These are phyloP conservation scores for Psittacula echo DNA, from an alignment of 2,797 vertebrate species.

Conservation along the genomic window DNA sequence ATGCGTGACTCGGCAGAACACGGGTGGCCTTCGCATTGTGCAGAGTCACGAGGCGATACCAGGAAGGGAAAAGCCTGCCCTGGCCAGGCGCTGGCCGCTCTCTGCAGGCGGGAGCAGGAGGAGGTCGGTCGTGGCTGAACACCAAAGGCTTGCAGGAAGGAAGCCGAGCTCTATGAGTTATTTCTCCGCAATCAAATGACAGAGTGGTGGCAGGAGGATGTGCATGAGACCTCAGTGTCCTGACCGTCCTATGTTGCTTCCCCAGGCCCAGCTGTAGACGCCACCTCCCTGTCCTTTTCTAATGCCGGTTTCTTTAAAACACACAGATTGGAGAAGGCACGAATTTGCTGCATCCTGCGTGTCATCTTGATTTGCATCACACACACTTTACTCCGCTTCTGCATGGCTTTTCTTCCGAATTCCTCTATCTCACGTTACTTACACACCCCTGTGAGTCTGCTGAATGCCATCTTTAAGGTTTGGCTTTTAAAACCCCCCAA, in stretches of 20 bases:
- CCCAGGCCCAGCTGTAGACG: rapidly evolving
- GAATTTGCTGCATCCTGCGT: rapidly evolving
- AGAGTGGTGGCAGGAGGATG: not conserved
- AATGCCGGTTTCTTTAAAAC: not conserved
- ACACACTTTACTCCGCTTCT: rapidly evolving
- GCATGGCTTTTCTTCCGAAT: not conserved
- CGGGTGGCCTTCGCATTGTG: rapidly evolving
- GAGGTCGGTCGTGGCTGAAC: rapidly evolving
- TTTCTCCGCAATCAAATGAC: rapidly evolving
- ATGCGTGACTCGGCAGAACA: not conserved
- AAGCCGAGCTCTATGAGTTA: rapidly evolving
- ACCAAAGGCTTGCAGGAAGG: not conserved
- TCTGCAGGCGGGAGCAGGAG: not conserved
- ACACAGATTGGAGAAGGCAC: rapidly evolving
- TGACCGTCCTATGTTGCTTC: not conserved
- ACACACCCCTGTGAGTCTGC: not conserved
- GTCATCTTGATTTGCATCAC: not conserved
- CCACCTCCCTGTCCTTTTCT: rapidly evolving
- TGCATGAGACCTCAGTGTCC: not conserved
- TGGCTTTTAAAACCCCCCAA: not conserved
- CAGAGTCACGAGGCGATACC: not conserved
- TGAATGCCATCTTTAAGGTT: not conserved
- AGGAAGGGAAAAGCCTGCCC: not conserved
- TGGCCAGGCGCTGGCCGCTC: not conserved
- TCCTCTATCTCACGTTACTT: not conserved